A percentile compares a stretch with the other conserved stretches of the same genome.
These are phyloP conservation scores for Xiphydria camelus DNA, from an alignment of 2,888 invertebrate species.

Conservation along the genomic window DNA sequence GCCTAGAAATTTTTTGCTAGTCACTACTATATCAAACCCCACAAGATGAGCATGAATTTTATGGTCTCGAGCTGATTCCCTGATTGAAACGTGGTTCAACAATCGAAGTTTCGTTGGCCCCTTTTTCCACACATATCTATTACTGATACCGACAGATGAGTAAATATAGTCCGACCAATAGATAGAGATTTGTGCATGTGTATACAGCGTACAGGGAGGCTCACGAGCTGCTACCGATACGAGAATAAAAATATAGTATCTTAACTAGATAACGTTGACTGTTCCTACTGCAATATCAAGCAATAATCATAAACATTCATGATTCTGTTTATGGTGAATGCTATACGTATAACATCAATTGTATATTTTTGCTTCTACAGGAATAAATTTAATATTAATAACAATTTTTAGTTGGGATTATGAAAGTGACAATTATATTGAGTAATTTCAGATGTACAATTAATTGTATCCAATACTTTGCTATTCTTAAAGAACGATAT, in stretches of 20 bases:
- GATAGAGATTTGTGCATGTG: slow-evolving; percentile 12
- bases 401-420: too few species aligned
- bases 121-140: slow-evolving; percentile 2
- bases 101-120: not conserved
- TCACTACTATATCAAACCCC: not conserved
- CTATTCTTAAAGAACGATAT: too few species aligned
- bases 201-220: slow-evolving; percentile 6
- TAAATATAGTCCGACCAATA: slow-evolving; percentile 12
- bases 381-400: too few species aligned
- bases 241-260: slow-evolving; percentile 13
- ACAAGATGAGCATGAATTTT: slow-evolving; percentile 1
- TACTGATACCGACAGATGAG: slow-evolving; percentile 17
- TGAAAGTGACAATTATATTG: too few species aligned
- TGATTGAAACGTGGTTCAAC: slow-evolving; percentile 2
- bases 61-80: slow-evolving; percentile 3
- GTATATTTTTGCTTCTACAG: too few species aligned
- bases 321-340: too few species aligned
- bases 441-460: too few species aligned
- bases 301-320: not conserved
- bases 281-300: not conserved
- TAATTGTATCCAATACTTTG: too few species aligned
- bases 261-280: slow-evolving; percentile 10
- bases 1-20: too few species aligned
- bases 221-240: slow-evolving; percentile 12
- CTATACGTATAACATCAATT: too few species aligned